Evolutionary conservation across 2,113 vertebrate species (phyloP).

Genomic region (Machaerirhynchus nigripectus): DNA sequence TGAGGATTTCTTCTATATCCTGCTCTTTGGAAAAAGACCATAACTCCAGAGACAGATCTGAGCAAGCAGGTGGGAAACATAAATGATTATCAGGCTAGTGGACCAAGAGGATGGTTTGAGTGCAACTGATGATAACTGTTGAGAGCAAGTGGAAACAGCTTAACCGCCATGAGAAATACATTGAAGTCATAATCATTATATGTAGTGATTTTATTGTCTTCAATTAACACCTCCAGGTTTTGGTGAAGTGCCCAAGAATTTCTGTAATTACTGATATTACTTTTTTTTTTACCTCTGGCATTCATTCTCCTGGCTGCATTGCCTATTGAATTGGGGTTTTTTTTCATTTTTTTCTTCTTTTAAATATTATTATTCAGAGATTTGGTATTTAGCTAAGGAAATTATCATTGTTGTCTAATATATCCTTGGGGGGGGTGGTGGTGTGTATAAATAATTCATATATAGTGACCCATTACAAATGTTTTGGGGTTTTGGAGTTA

Average conservation of each 20-base stretch:
- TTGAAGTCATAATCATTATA: neutral
- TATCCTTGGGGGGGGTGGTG: fast-evolving
- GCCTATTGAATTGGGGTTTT: neutral
- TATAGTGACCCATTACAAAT: neutral
- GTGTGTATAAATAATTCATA: neutral
- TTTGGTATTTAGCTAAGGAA: neutral
- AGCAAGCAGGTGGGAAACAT: neutral
- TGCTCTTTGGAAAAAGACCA: neutral
- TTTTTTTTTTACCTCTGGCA: neutral
- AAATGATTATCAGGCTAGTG: neutral
- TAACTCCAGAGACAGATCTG: neutral
- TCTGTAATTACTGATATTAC: neutral
- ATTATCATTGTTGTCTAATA: fast-evolving
- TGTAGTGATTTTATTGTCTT: neutral
- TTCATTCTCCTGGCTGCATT: neutral
- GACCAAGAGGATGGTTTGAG: neutral
- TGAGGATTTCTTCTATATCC: neutral
- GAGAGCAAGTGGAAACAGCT: neutral
- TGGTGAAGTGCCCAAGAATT: neutral
- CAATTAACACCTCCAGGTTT: neutral
- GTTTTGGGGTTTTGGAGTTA: neutral
- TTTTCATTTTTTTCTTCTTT: neutral
- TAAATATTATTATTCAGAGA: neutral
- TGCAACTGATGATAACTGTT: neutral
- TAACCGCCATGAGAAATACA: neutral